These are phyloP conservation scores for Larimichthys polyactis DNA, from an alignment of 2,113 vertebrate species.

Conservation along the genomic window DNA sequence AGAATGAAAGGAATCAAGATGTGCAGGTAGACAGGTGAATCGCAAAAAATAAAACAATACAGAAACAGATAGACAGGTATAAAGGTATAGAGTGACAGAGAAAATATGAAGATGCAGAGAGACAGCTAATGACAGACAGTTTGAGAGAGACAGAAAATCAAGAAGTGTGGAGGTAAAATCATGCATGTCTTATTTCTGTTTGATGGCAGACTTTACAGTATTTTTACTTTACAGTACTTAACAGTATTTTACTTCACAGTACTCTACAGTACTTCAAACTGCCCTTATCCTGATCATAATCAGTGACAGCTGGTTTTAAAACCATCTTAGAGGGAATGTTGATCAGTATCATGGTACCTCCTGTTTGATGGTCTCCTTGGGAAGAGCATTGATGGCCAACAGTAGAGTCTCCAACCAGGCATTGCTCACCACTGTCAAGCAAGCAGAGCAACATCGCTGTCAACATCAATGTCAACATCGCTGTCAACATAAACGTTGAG, in stretches of 20 bases:
- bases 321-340: not conserved
- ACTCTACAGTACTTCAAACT: too few relatives aligned
- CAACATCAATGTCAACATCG: too few relatives aligned
- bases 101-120: not conserved
- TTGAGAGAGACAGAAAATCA: not conserved
- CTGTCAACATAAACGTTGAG: not conserved
- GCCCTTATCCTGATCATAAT: too few relatives aligned
- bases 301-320: not conserved
- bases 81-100: too few relatives aligned
- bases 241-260: too few relatives aligned
- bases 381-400: slow-evolving; percentile 90
- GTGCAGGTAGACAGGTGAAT: not conserved
- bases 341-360: slow-evolving; percentile 84
- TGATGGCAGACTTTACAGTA: too few relatives aligned
- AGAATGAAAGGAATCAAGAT: not conserved
- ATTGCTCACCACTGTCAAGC: slow-evolving; percentile 90
- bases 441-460: not conserved
- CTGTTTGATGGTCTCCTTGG: slow-evolving; percentile 93
- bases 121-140: not conserved
- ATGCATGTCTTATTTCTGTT: not conserved
- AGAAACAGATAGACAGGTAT: too few relatives aligned
- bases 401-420: slow-evolving; percentile 96
- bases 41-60: too few relatives aligned
- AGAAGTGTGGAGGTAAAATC: not conserved
- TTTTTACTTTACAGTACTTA: too few relatives aligned